A percentile compares a stretch with the other conserved stretches of the same genome.
Conservation (phyloP, 2,113 vertebrate species). For the Solenodon paradoxus region DNA sequence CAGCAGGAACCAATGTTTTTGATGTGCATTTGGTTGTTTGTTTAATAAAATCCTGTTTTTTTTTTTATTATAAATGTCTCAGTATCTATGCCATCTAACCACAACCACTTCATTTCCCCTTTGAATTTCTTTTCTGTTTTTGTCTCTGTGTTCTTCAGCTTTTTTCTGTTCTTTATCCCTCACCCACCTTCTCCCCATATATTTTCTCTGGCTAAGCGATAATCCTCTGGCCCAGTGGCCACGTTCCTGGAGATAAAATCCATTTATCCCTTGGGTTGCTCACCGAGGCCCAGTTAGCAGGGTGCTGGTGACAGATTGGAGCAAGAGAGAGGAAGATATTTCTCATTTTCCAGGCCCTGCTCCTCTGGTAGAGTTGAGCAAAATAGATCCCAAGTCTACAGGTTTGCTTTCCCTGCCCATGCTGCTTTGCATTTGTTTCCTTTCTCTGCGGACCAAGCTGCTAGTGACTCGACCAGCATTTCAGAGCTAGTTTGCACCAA, state of each 20-base stretch:
- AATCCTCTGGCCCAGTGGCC: not conserved
- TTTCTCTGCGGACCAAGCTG: not conserved
- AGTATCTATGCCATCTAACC: not conserved
- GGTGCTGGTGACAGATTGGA: not conserved
- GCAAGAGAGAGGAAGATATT: not conserved
- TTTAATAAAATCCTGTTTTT: slow-evolving; percentile 44
- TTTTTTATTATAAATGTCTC: not conserved
- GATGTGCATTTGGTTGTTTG: slow-evolving; percentile 23
- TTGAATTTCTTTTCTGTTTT: not conserved
- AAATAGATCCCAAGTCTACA: not conserved
- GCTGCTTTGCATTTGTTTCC: not conserved
- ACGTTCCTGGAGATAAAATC: slow-evolving; percentile 13
- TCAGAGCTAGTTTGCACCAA: slow-evolving; percentile 47
- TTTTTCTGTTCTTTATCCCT: not conserved
- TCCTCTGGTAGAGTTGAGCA: not conserved
- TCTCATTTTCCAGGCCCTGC: not conserved
- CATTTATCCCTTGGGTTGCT: not conserved
- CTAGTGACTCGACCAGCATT: not conserved
- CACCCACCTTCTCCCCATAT: not conserved
- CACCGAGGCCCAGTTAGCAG: not conserved
- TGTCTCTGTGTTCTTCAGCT: not conserved
- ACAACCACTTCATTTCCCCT: not conserved
- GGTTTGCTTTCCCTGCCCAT: not conserved
- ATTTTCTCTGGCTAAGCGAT: not conserved
- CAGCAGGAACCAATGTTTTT: slow-evolving; percentile 12